Conservation (phyloP, 2,797 vertebrate species). For the Thunnus albacares region DNA sequence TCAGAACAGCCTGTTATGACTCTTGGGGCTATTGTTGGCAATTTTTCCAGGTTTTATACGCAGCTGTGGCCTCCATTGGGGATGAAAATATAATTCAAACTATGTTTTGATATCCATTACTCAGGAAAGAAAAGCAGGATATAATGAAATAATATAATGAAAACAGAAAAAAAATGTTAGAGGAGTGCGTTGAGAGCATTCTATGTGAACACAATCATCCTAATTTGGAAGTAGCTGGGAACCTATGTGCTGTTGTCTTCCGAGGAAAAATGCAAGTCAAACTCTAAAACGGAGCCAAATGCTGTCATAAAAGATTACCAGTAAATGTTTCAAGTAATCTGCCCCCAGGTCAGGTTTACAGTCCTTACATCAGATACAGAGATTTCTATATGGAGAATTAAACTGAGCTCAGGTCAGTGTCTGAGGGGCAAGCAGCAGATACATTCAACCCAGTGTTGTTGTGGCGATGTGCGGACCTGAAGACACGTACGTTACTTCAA, state of each 20-base stretch:
- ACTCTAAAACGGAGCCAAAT: no score
- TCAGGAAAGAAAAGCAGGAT: no score
- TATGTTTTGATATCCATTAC: no score
- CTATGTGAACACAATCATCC: neutral
- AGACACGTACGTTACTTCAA: neutral
- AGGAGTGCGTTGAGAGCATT: neutral
- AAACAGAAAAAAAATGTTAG: no score
- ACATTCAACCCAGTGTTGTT: constrained; percentile 63
- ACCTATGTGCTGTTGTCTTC: no score
- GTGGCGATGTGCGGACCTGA: constrained; percentile 14
- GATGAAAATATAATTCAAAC: neutral
- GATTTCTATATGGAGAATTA: neutral
- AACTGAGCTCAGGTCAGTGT: constrained; percentile 33
- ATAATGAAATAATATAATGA: no score
- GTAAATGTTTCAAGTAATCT: no score
- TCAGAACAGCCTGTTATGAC: constrained; percentile 19
- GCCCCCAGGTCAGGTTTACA: no score
- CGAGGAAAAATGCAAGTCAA: no score
- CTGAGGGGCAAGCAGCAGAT: constrained; percentile 39
- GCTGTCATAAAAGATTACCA: no score
- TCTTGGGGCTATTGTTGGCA: neutral
- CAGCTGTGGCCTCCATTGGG: neutral
- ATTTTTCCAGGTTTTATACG: neutral
- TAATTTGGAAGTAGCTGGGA: no score
- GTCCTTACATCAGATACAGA: neutral